A percentile compares a stretch with the other conserved stretches of the same genome.
Evolutionary conservation across 2,113 vertebrate species (phyloP).

Genomic region (Siniperca chuatsi): DNA sequence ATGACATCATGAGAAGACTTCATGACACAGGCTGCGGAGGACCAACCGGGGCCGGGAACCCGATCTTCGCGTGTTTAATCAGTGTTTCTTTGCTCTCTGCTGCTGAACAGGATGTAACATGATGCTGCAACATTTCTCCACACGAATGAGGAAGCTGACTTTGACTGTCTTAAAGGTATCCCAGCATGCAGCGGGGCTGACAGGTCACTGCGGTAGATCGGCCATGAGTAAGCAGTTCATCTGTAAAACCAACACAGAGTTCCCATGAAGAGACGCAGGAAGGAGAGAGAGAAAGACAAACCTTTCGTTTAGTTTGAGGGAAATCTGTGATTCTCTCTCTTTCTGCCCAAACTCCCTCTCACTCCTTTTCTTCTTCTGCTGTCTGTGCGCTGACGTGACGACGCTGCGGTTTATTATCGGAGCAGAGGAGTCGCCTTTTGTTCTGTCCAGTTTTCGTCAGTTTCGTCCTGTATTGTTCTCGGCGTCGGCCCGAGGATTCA

Average conservation of each 20-base stretch:
- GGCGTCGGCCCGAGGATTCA: too few relatives aligned
- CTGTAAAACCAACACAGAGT: slow-evolving; percentile 40
- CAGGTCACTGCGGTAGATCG: slow-evolving; percentile 50
- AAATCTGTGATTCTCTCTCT: neutral
- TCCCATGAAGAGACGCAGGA: slow-evolving; percentile 37
- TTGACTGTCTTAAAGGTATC: neutral
- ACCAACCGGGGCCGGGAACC: too few relatives aligned
- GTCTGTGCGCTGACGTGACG: neutral
- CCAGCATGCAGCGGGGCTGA: slow-evolving; percentile 66
- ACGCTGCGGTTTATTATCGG: too few relatives aligned
- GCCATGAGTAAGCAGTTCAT: slow-evolving; percentile 55
- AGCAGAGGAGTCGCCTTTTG: neutral
- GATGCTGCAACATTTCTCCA: slow-evolving; percentile 12
- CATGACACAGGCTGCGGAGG: too few relatives aligned
- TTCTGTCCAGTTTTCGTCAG: neutral
- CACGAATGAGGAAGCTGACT: slow-evolving; percentile 47
- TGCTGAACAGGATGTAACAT: neutral
- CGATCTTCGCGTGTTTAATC: too few relatives aligned
- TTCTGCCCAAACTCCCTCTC: too few relatives aligned
- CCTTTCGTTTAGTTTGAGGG: neutral
- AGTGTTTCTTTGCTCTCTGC: neutral
- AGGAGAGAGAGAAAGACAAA: neutral
- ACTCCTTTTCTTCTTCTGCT: neutral
- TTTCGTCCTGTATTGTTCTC: neutral
- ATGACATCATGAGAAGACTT: too few relatives aligned